phyloP scores from a whole-genome alignment of 2,797 vertebrate species.

The Tenualosa thibaudeaui region DNA sequence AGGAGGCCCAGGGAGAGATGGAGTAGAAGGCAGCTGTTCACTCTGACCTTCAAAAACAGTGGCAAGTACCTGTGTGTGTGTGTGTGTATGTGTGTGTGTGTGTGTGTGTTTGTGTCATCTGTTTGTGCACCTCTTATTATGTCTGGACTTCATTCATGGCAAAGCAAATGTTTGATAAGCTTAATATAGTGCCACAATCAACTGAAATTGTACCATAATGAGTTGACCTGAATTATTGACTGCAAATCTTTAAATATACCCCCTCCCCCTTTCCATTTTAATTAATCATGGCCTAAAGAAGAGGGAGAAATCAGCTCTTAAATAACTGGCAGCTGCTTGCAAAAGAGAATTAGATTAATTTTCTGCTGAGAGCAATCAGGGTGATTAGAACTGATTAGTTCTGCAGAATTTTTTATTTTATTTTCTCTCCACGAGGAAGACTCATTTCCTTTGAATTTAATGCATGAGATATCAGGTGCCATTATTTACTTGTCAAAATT shows the following conservation, averaged over 20 bases:
- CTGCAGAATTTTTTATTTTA: slow-evolving; percentile 55
- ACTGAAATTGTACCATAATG: slow-evolving; percentile 55
- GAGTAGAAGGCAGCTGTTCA: slow-evolving; percentile 2
- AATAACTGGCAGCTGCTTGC: slow-evolving; percentile 76
- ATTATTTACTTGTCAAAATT: slow-evolving; percentile 50
- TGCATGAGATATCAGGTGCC: slow-evolving; percentile 54
- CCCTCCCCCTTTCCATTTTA: slow-evolving; percentile 65
- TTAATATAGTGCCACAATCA: slow-evolving; percentile 62
- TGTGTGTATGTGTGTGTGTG: neutral
- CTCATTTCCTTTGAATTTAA: slow-evolving; percentile 55
- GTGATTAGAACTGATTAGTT: slow-evolving; percentile 76
- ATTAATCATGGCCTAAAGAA: slow-evolving; percentile 71
- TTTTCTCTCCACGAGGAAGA: slow-evolving; percentile 45
- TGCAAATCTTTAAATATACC: slow-evolving; percentile 63
- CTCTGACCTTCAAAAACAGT: slow-evolving; percentile 28
- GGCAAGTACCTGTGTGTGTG: slow-evolving; percentile 17
- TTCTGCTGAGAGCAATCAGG: slow-evolving; percentile 73
- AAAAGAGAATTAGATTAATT: slow-evolving; percentile 75
- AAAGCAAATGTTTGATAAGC: slow-evolving; percentile 56
- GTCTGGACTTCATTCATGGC: slow-evolving; percentile 7
- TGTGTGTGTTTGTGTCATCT: neutral
- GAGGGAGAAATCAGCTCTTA: slow-evolving; percentile 70
- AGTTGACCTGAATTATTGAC: slow-evolving; percentile 70
- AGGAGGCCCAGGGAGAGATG: neutral
- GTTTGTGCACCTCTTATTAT: neutral